These are phyloP conservation scores for Stichodactyla helianthus DNA, from an alignment of 64 coral and sea anemone genomes.

Conservation along the genomic window DNA sequence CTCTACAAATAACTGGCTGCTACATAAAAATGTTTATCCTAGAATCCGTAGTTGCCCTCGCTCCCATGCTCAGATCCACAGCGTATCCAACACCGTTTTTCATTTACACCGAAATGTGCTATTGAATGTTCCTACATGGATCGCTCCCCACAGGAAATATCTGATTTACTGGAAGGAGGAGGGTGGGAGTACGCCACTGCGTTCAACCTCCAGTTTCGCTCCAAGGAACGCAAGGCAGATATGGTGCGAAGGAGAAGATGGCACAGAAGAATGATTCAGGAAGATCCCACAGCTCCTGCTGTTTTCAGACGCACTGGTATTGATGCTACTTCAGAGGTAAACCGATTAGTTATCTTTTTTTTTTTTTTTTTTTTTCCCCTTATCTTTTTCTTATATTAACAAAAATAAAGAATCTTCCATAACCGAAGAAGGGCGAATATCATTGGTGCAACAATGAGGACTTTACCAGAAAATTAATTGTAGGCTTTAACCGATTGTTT, in stretches of 20 bases:
- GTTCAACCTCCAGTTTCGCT: conserved; percentile 79
- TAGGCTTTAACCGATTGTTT: background rate
- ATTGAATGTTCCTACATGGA: background rate
- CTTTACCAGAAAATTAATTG: background rate
- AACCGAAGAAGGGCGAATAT: too few species aligned
- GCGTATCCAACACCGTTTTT: too few species aligned
- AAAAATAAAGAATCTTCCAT: too few species aligned
- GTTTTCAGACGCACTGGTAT: conserved; percentile 53
- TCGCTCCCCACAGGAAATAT: conserved; percentile 36
- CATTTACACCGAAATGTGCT: too few species aligned
- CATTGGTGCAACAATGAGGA: too few species aligned
- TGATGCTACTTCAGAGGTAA: conserved; percentile 4
- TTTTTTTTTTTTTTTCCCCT: too few species aligned
- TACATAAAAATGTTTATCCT: too few species aligned
- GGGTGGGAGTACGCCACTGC: conserved; percentile 86
- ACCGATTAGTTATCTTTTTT: too few species aligned
- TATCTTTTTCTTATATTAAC: too few species aligned
- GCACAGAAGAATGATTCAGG: conserved; percentile 93
- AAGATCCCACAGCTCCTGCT: conserved; percentile 74
- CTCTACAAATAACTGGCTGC: too few species aligned
- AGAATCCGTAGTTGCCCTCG: too few species aligned
- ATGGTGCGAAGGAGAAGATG: conserved; percentile 83
- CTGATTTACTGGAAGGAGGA: conserved; percentile 52
- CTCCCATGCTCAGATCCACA: too few species aligned
- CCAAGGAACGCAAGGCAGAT: conserved; percentile 67